A percentile compares a stretch with the other conserved stretches of the same genome.
These are phyloP conservation scores for Electrophaes corylata DNA, from an alignment of 2,888 invertebrate genomes.

Conservation along the genomic window DNA sequence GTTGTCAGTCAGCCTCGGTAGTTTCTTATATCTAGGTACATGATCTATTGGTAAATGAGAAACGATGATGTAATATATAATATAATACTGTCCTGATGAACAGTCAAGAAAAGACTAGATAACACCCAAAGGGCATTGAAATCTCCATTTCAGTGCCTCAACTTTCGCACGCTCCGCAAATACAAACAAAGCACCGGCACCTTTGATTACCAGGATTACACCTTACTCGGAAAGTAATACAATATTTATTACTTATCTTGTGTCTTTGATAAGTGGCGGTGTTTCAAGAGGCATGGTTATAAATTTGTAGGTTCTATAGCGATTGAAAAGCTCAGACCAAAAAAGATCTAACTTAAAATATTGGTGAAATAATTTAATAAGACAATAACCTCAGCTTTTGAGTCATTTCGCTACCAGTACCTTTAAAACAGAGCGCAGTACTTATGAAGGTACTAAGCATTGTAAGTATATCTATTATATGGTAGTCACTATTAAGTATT, in stretches of 20 bases:
- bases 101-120: constrained; percentile 6
- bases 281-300: constrained; percentile 26
- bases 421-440: not conserved
- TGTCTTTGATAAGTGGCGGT: constrained; percentile 33
- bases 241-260: constrained; percentile 39
- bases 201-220: constrained; percentile 43
- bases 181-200: constrained; percentile 40
- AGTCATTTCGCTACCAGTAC: constrained; percentile 3
- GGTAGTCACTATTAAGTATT: constrained; percentile 15
- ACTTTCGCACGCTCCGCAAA: constrained; percentile 40
- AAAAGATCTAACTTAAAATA: not conserved
- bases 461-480: not conserved
- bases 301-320: not conserved
- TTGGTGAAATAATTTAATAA: not conserved
- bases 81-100: not conserved
- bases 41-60: too few relatives aligned
- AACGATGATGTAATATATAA: not conserved
- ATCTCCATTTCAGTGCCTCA: constrained; percentile 27
- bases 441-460: not conserved
- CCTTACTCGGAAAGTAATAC: constrained; percentile 37
- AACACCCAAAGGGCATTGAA: constrained; percentile 7
- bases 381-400: constrained; percentile 12
- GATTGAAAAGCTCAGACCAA: constrained; percentile 1
- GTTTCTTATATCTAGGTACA: too few relatives aligned
- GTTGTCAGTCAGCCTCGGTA: not conserved